Evolutionary conservation across 1,140 invertebrate species (phyloP), one percentile per base, ranked within the genome.

Genomic region (Ctenoplectra terminalis): DNA sequence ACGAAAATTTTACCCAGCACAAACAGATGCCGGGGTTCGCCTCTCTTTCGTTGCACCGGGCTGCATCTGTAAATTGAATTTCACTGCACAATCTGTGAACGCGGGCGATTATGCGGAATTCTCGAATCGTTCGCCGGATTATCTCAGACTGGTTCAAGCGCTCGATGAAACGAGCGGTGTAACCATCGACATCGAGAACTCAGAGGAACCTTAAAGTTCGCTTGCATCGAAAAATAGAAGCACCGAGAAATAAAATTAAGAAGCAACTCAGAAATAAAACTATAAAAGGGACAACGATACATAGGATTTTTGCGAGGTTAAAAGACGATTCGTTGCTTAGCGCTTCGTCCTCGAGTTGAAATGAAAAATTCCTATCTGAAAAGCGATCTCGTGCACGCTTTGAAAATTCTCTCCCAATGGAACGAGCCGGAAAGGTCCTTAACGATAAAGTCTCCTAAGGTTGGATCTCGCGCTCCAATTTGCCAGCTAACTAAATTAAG

Each of bases 401-500:
- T 60, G 43, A 23, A 79, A 60, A 79, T 79, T 71, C 71, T 48
- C 70, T 54, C 37, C 37, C 17, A 43, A 43, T 13, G 56, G 76
- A 46, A 61, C 76, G 52, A 71, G 71, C 46, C 37, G 61, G 50
- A 66, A 75, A 56, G 58, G 40, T 75, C 48, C 50, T 66, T 81
- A 75, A 75, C 58, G 78, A 66, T 48, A 75, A 81, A 81, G 50
- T 37, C 58, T 75, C 61, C 56, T 74, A 46, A 40, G 37, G 48
- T 64, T 34, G 48, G 60, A 64, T 58, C 23, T 48, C 72, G 29
- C 50, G 72, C 29, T 81, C 40, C 43, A 17, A 71, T 66, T 43
- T n/a, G 60, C 2, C 20, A 46, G 40, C 56, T 73, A 73, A 76
- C 73, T 58, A 81, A 81, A 81, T 81, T 81, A 81, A 81, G 54